Percentiles rank a stretch among this genome's conserved stretches.
Conservation (phyloP, 2,113 vertebrate species). For the Regulus satrapa region DNA sequence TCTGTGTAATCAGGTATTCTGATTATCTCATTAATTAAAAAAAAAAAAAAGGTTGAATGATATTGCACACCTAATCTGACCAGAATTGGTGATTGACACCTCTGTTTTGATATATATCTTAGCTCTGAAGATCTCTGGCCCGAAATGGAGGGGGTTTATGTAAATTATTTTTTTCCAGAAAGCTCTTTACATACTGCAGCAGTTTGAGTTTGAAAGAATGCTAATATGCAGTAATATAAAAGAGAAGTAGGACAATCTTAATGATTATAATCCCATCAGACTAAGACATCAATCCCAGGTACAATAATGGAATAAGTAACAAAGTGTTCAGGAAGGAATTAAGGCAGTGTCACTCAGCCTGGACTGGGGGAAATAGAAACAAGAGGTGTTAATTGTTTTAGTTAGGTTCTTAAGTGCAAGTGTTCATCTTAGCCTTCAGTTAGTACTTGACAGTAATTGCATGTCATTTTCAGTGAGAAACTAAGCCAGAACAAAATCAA, state of each 20-base stretch:
- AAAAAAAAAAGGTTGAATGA: not conserved
- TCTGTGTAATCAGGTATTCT: not conserved
- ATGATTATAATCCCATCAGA: conserved; percentile 51
- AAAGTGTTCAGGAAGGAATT: not conserved
- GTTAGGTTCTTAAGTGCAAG: conserved; percentile 1
- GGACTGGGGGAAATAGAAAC: not conserved
- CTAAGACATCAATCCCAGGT: conserved; percentile 31
- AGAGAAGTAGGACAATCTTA: conserved; percentile 27
- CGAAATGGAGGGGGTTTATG: not conserved
- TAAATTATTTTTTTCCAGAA: not conserved
- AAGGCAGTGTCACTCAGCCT: not conserved
- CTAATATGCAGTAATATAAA: not conserved
- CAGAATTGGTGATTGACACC: not conserved
- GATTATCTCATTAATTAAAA: not conserved
- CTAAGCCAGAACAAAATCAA: not conserved
- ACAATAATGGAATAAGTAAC: conserved; percentile 47
- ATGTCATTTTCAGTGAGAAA: not conserved
- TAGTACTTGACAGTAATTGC: conserved; percentile 21
- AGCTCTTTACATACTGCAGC: not conserved
- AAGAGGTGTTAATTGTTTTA: conserved; percentile 23
- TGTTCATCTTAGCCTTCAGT: not conserved
- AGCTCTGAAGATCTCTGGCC: not conserved
- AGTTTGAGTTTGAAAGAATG: not conserved
- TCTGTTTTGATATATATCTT: not conserved
- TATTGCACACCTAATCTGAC: not conserved